These are phyloP conservation scores for Porites evermanni DNA, from an alignment of 92 coral and sea anemone genomes.

Conservation along the genomic window DNA sequence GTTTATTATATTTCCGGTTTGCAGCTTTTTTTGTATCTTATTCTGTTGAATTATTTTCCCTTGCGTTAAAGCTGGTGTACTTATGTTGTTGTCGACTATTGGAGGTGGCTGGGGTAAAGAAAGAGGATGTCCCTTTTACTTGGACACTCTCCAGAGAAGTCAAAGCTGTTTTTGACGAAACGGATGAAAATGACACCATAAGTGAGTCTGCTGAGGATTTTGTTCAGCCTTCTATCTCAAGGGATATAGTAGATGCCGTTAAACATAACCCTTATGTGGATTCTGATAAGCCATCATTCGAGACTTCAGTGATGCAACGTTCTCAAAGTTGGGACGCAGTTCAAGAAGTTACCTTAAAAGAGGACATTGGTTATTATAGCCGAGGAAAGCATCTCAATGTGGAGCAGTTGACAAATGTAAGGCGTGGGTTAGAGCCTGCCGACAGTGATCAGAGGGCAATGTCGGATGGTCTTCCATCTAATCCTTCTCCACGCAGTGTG, in stretches of 20 bases:
- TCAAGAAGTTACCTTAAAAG: neutral
- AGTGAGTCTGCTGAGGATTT: constrained; percentile 12
- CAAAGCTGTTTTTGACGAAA: constrained; percentile 61
- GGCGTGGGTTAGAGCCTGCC: constrained; percentile 16
- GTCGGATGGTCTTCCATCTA: neutral
- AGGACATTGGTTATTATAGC: neutral
- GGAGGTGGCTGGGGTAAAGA: constrained; percentile 76
- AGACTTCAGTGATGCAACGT: constrained; percentile 18
- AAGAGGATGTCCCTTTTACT: constrained; percentile 54
- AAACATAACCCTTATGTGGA: constrained; percentile 86
- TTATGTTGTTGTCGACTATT: constrained; percentile 75
- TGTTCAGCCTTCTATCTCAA: constrained; percentile 21
- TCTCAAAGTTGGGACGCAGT: constrained; percentile 53
- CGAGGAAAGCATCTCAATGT: neutral
- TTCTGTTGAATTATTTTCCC: neutral
- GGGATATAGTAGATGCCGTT: constrained; percentile 43
- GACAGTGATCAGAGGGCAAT: neutral
- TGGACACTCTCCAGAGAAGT: constrained; percentile 69
- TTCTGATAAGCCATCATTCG: constrained; percentile 26
- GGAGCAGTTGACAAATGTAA: neutral
- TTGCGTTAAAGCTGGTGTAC: constrained; percentile 52
- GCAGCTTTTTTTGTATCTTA: no score
- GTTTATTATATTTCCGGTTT: no score
- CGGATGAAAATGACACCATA: constrained; percentile 55
- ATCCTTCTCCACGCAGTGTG: neutral